Conservation (phyloP, 2,113 vertebrate species). For the Nothoprocta pentlandii region DNA sequence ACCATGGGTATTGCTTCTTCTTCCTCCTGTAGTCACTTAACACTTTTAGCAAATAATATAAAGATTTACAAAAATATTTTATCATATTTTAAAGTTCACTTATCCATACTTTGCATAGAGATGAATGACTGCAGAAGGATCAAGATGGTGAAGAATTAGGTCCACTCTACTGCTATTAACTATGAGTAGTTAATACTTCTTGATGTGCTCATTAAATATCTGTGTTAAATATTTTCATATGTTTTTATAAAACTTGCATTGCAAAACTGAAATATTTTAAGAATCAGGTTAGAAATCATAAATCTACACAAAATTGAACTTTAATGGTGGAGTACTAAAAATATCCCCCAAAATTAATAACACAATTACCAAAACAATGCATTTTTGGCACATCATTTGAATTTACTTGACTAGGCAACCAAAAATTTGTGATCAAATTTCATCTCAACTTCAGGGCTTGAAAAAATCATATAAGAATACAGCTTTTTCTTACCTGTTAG, state of each 20-base stretch:
- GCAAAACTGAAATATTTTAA: neutral
- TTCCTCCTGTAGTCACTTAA: neutral
- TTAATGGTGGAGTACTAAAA: neutral
- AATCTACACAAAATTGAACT: neutral
- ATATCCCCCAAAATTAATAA: neutral
- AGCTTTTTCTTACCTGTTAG: neutral
- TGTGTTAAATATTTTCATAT: neutral
- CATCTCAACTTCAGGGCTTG: neutral
- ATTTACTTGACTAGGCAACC: neutral
- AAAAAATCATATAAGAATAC: neutral
- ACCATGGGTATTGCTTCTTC: neutral
- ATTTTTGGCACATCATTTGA: neutral
- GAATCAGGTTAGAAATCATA: neutral
- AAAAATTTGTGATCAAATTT: neutral
- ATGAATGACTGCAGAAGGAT: neutral
- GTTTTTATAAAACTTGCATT: neutral
- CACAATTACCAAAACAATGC: neutral
- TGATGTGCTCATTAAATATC: neutral
- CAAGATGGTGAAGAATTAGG: neutral
- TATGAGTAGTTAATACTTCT: neutral
- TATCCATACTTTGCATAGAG: neutral
- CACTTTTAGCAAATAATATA: neutral
- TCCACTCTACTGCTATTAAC: neutral
- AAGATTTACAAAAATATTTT: neutral
- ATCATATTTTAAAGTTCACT: accelerated